These are phyloP conservation scores for Drosophila neoperkinsi DNA, from an alignment of 2,888 invertebrate genomes.

Conservation along the genomic window DNA sequence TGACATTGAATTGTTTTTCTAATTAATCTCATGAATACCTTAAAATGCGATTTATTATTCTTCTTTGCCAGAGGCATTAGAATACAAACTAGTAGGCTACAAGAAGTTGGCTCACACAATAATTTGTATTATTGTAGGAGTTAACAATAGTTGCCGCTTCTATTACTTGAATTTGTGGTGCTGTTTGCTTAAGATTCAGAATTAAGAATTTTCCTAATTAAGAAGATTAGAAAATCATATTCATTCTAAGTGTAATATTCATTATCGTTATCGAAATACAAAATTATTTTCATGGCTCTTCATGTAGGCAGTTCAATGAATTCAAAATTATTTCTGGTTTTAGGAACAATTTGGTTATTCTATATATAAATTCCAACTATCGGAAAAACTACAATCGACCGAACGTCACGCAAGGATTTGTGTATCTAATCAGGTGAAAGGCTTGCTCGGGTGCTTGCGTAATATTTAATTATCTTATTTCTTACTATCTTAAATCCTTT, in stretches of 20 bases:
- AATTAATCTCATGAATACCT: neutral
- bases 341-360: neutral
- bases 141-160: neutral
- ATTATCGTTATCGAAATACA: neutral
- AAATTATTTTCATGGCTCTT: neutral
- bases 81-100: neutral
- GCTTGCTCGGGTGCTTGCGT: neutral
- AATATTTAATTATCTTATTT: neutral
- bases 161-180: neutral
- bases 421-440: too few relatives aligned
- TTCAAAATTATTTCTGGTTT: neutral
- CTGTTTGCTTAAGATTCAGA: neutral
- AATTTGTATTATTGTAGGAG: neutral
- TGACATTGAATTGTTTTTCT: neutral
- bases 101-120: neutral
- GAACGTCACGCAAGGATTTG: too few relatives aligned
- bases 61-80: neutral
- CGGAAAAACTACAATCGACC: neutral
- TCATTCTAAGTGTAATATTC: neutral
- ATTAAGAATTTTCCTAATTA: neutral
- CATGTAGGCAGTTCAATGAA: neutral
- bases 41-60: neutral
- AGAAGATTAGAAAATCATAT: too few relatives aligned
- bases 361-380: neutral
- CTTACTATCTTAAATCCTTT: neutral